phyloP scores from a whole-genome alignment of 2,113 vertebrate genomes.

The Sakesphorus luctuosus region DNA sequence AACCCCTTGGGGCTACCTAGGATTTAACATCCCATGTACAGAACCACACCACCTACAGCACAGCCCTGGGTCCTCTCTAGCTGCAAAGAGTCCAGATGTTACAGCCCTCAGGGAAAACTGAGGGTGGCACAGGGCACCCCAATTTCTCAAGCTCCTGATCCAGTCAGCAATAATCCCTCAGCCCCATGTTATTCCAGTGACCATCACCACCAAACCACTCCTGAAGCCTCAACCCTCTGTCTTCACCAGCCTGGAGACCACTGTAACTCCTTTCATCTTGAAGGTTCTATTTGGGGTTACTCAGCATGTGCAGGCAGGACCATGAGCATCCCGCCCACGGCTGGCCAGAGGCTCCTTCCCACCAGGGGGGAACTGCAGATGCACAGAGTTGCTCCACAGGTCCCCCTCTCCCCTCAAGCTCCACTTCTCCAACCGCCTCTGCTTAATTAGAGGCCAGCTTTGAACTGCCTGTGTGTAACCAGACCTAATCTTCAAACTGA shows the following conservation, averaged over 20 bases:
- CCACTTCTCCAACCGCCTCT: accelerated
- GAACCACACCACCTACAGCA: accelerated
- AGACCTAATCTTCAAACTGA: conserved; percentile 27
- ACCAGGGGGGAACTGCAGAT: background rate
- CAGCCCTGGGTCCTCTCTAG: background rate
- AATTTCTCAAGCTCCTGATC: background rate
- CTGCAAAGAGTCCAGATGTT: too few relatives aligned
- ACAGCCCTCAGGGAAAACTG: background rate
- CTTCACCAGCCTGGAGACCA: background rate
- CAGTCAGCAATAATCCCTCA: background rate
- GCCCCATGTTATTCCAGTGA: background rate
- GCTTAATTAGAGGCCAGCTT: conserved; percentile 32
- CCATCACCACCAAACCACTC: background rate
- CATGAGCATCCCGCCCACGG: background rate
- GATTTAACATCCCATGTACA: background rate
- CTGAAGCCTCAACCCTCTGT: background rate
- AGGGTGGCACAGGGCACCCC: background rate
- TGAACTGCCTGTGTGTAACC: background rate
- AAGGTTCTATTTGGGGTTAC: background rate
- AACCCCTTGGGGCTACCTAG: background rate
- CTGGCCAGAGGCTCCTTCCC: background rate
- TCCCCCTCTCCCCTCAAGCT: background rate
- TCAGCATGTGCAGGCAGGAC: background rate
- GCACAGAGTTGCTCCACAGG: background rate
- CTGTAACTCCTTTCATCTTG: background rate